Percentiles rank a stretch among this genome's conserved stretches.
phyloP scores from a whole-genome alignment of 2,797 vertebrate species.

The Peromyscus eremicus region DNA sequence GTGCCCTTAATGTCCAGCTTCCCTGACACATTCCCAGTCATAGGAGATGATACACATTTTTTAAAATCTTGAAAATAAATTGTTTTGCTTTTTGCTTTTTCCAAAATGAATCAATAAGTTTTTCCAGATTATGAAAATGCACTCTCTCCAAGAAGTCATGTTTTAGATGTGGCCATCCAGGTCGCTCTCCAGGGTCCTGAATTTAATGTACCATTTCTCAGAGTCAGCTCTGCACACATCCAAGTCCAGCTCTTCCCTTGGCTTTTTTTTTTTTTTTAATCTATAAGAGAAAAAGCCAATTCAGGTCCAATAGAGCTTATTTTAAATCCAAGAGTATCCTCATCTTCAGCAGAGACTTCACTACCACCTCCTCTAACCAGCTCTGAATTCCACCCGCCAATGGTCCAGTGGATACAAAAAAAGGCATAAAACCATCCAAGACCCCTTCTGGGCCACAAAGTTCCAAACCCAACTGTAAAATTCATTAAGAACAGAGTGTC shows the following conservation, averaged over 20 bases:
- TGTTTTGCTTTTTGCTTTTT: not conserved
- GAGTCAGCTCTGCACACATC: not conserved
- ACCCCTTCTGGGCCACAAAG: not conserved
- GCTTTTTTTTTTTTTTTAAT: not conserved
- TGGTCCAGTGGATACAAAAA: not conserved
- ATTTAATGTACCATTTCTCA: not conserved
- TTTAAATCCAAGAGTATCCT: not conserved
- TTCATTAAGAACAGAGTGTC: not conserved
- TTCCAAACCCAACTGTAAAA: not conserved
- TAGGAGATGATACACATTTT: not conserved
- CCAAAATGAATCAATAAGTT: not conserved
- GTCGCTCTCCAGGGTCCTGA: not conserved
- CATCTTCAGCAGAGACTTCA: rapidly evolving
- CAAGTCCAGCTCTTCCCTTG: not conserved
- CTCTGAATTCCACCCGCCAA: not conserved
- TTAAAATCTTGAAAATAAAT: not conserved
- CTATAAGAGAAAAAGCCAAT: not conserved
- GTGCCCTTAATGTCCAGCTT: not conserved
- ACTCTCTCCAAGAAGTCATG: rapidly evolving
- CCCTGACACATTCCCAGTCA: no score
- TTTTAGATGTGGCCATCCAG: rapidly evolving
- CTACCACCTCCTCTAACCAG: rapidly evolving
- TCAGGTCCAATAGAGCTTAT: rapidly evolving
- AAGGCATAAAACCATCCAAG: not conserved
- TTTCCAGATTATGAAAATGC: not conserved